A percentile compares a stretch with the other conserved stretches of the same genome.
Evolutionary conservation across 1,140 invertebrate genomes (phyloP).

Genomic region (Chionoecetes opilio): DNA sequence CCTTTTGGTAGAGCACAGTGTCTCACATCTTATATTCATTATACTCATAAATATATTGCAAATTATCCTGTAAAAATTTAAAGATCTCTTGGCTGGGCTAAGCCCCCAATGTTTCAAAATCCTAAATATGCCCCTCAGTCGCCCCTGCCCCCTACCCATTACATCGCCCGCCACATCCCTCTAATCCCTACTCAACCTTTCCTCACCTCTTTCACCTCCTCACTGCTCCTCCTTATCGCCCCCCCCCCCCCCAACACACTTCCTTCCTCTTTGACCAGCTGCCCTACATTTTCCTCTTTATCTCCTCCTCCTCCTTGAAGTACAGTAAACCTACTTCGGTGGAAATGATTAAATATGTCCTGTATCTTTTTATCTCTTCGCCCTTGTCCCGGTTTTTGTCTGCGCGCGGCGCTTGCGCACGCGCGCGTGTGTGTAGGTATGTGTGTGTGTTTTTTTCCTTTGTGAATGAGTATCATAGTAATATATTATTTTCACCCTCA

Average conservation of each 20-base stretch:
- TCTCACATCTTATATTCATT: not conserved
- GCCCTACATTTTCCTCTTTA: constrained; percentile 2
- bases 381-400: not conserved
- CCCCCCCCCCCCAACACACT: not conserved
- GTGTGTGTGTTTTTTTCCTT: no score
- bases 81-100: no score
- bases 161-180: not conserved
- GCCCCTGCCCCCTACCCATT: not conserved
- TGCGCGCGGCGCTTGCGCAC: no score
- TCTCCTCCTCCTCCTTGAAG: constrained; percentile 23
- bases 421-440: no score
- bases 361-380: not conserved
- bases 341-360: not conserved
- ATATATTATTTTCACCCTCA: no score
- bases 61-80: no score
- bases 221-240: not conserved
- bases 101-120: no score
- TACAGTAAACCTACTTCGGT: not conserved
- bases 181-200: not conserved
- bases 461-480: no score
- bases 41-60: no score
- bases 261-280: not conserved
- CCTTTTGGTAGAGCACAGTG: no score
- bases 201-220: not conserved
- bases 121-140: not conserved